phyloP scores from a whole-genome alignment of 2,797 vertebrate species.

The Trachops cirrhosus region DNA sequence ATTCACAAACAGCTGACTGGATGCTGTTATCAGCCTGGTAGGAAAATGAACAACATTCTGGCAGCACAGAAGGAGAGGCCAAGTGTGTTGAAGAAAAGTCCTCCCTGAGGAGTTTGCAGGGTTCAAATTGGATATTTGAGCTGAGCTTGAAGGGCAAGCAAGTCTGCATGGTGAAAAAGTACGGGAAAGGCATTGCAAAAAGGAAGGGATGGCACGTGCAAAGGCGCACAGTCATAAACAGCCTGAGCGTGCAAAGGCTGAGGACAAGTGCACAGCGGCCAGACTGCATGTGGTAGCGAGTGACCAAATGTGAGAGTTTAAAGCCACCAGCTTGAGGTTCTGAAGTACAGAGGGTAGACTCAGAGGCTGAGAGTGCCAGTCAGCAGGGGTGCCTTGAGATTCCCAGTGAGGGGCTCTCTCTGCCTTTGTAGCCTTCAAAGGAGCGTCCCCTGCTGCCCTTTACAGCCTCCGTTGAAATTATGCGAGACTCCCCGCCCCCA shows the following conservation, averaged over 20 bases:
- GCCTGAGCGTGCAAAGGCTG: neutral
- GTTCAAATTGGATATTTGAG: neutral
- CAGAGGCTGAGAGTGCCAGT: neutral
- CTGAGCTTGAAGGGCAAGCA: neutral
- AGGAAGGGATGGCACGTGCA: neutral
- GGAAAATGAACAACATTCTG: neutral
- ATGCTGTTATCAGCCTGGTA: neutral
- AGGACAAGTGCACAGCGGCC: neutral
- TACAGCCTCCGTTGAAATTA: neutral
- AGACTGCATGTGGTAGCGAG: neutral
- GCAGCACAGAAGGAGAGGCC: neutral
- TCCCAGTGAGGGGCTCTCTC: neutral
- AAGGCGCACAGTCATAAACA: neutral
- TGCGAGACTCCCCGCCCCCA: neutral
- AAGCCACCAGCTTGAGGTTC: neutral
- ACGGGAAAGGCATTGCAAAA: neutral
- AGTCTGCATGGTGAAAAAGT: neutral
- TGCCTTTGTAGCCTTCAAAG: neutral
- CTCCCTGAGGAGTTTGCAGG: neutral
- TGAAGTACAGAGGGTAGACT: neutral
- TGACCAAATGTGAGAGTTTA: neutral
- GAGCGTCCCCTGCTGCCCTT: neutral
- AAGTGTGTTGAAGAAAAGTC: neutral
- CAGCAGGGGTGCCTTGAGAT: neutral
- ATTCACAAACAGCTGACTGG: neutral